Evolutionary conservation across 2,888 invertebrate species (phyloP).

Genomic region (Copidosoma aretas): DNA sequence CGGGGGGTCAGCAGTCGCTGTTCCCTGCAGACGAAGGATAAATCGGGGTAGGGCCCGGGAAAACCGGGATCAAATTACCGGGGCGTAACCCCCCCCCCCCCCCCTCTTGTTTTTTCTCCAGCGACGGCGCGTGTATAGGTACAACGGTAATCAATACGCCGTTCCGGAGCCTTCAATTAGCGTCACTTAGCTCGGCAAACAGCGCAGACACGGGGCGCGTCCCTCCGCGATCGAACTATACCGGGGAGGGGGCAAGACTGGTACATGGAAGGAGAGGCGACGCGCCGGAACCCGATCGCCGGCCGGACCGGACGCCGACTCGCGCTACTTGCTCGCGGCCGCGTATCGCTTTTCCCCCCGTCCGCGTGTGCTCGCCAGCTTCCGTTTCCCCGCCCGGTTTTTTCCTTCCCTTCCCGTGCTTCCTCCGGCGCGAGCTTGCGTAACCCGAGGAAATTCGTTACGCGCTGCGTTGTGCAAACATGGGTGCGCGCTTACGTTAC

Average conservation of each 20-base stretch:
- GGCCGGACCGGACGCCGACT: background rate
- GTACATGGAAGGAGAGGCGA: background rate
- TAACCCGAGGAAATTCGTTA: no score
- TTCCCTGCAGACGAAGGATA: conserved; percentile 26
- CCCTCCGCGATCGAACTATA: background rate
- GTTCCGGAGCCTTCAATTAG: conserved; percentile 56
- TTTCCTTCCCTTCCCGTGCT: background rate
- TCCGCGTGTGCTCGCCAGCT: background rate
- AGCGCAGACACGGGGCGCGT: conserved; percentile 46
- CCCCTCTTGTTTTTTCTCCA: background rate
- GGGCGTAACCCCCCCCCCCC: background rate
- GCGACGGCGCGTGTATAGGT: conserved; percentile 19
- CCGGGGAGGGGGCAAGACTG: no score
- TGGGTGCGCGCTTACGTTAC: no score
- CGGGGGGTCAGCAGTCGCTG: background rate
- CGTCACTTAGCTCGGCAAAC: conserved; percentile 61
- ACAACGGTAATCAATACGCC: conserved; percentile 39
- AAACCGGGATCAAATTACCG: conserved; percentile 32
- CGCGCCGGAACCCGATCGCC: background rate
- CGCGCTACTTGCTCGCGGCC: background rate
- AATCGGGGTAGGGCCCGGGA: conserved; percentile 34
- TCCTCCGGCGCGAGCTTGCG: no score
- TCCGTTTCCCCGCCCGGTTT: background rate
- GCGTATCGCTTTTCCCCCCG: background rate
- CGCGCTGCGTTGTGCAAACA: no score